Base-by-base conservation (phyloP, 2,113 vertebrate genomes). In the Symphodus melops region DNA sequence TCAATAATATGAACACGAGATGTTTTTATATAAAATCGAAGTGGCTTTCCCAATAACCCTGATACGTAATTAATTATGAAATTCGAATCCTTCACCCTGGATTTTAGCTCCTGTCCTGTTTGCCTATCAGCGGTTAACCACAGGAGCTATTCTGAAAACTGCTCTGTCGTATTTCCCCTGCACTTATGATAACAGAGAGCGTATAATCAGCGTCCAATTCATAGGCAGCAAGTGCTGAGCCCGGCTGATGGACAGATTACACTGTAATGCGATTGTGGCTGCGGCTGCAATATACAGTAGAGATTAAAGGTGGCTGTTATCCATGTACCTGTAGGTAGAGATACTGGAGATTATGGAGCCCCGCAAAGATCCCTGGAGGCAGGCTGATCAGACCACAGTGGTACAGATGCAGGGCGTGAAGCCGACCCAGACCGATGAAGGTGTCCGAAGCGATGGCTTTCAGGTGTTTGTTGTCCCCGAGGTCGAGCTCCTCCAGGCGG, bases 401-500 rank as follows among this genome's bases (percentile, higher is more conserved):
- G 83, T 99, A 98, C 49, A 99, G 95, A 76, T 99, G 97, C 92
- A 99, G 93, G 71, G 98, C 96, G 0, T 98, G 97, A 13, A 99
- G 96, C 77, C 94, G 94, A 53, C 93, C 94, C 86, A 99, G 94
- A 55, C 98, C 97, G 77, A 93, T 93, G 94, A 99, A 99, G 76
- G 97, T 99, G 91, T 99, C 97, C 0, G 96, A 94, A 0, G 95
- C 96, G 42, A 99, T 88, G 55, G 95, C 96, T 86, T 94, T 94
- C 86, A 99, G 88, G 86, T 97, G 94, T 52, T 93, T 91, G 91
- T 99, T 99, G 92, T 99, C 97, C 2, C 98, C 98, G 3, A 99
- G 95, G 87, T 99, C 98, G n/a, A 99, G 94, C 88, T 99, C 98
- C 83, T 99, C 98, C 80, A 99, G 92, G 75, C 96, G 97, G 76